Evolutionary conservation across 1,140 invertebrate species (phyloP).

Genomic region (Drosophila albomicans): DNA sequence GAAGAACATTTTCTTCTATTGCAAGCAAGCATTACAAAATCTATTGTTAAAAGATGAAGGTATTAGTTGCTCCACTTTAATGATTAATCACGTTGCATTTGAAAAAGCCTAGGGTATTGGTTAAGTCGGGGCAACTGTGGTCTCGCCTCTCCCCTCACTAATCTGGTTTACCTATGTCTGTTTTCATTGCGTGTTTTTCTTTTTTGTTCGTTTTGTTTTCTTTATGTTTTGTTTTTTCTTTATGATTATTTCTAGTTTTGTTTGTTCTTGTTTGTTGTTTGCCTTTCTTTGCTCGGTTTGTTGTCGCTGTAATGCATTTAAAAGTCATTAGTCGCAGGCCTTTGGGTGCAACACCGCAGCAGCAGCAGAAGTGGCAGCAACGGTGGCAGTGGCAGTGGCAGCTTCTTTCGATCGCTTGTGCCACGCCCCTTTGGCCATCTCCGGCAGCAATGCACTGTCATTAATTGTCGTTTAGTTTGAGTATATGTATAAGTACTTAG

Average conservation of each 20-base stretch:
- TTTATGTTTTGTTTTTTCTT: background rate
- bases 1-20: no score
- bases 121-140: background rate
- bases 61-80: no score
- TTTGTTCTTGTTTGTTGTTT: conserved; percentile 45
- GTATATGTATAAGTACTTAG: conserved; percentile 14
- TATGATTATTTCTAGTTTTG: conserved; percentile 6
- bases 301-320: conserved; percentile 70
- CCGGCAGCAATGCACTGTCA: conserved; percentile 56
- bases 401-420: conserved; percentile 46
- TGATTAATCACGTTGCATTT: no score
- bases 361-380: background rate
- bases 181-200: background rate
- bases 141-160: no score
- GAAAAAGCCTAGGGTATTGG: background rate
- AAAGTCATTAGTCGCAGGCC: conserved; percentile 77
- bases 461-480: conserved; percentile 73
- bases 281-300: conserved; percentile 17
- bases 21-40: no score
- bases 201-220: background rate
- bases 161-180: conserved; percentile 3
- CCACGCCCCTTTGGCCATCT: conserved; percentile 51
- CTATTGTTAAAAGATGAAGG: no score
- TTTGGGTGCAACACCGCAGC: conserved; percentile 27
- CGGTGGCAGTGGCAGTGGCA: conserved; percentile 12